Percentiles rank a stretch among this genome's conserved stretches.
Evolutionary conservation across 2,888 invertebrate species (phyloP).

Genomic region (Apamea epomidion): DNA sequence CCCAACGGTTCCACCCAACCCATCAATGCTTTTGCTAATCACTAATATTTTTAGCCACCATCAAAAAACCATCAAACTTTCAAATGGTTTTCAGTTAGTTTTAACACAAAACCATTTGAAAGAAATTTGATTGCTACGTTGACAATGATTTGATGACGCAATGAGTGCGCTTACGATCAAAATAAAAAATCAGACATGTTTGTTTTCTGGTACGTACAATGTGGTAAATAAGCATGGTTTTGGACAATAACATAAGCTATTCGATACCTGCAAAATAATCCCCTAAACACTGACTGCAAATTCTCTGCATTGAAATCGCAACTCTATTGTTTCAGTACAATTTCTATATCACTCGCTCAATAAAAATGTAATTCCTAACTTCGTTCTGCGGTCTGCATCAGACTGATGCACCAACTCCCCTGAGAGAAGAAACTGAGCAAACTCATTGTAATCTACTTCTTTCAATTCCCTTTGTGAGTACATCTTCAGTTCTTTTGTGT

Average conservation of each 20-base stretch:
- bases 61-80: too few species aligned
- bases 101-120: background rate
- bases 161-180: background rate
- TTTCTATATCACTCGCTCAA: constrained; percentile 47
- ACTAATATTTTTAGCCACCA: background rate
- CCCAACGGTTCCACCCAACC: background rate
- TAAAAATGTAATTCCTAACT: constrained; percentile 64
- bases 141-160: background rate
- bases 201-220: background rate
- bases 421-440: constrained; percentile 65
- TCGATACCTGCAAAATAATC: background rate
- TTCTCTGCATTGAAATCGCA: constrained; percentile 33
- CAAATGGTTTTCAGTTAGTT: background rate
- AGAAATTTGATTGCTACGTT: background rate
- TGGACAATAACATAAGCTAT: background rate
- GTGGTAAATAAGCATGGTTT: background rate
- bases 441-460: constrained; percentile 86
- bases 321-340: constrained; percentile 47
- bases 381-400: constrained; percentile 60
- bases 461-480: constrained; percentile 85
- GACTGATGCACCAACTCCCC: constrained; percentile 62
- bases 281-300: constrained; percentile 16
- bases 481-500: constrained; percentile 84
- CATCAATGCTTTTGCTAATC: background rate
- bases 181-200: too few species aligned